phyloP scores from a whole-genome alignment of 1,140 invertebrate genomes.

The Parasteatoda tepidariorum region DNA sequence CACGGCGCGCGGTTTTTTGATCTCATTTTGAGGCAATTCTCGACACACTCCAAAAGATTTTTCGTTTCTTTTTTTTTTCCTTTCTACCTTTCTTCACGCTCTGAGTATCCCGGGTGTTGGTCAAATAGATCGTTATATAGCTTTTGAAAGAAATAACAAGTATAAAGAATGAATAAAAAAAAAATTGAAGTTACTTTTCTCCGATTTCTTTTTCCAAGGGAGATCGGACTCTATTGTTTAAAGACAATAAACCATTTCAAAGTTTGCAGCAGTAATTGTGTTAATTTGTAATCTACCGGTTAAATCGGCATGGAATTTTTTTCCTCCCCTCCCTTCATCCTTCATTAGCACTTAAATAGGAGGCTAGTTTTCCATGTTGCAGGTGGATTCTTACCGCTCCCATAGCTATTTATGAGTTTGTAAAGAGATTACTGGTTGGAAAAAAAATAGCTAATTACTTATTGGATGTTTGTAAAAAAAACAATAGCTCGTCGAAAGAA shows the following conservation, averaged over 20 bases:
- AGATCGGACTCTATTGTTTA: background rate
- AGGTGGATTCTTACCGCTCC: too few relatives aligned
- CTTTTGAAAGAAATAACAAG: background rate
- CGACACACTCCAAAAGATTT: constrained; percentile 36
- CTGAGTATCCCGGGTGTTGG: too few relatives aligned
- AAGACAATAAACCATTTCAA: background rate
- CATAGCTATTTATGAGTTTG: too few relatives aligned
- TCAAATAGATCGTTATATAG: background rate
- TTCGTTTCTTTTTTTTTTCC: constrained; percentile 1
- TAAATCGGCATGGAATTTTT: too few relatives aligned
- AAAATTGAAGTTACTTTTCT: background rate
- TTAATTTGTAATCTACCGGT: background rate
- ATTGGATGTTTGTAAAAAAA: too few relatives aligned
- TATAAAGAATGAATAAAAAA: background rate
- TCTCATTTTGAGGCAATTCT: constrained; percentile 42
- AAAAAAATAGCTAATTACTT: too few relatives aligned
- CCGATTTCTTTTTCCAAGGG: background rate
- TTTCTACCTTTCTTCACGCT: background rate
- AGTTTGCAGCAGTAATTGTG: background rate
- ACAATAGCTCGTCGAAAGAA: too few relatives aligned
- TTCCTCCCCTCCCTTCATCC: too few relatives aligned
- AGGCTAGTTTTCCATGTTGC: too few relatives aligned
- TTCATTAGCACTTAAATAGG: too few relatives aligned
- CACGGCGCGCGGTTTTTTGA: constrained; percentile 38
- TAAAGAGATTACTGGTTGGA: too few relatives aligned